phyloP scores from a whole-genome alignment of 2,113 vertebrate species.

The Morone saxatilis region DNA sequence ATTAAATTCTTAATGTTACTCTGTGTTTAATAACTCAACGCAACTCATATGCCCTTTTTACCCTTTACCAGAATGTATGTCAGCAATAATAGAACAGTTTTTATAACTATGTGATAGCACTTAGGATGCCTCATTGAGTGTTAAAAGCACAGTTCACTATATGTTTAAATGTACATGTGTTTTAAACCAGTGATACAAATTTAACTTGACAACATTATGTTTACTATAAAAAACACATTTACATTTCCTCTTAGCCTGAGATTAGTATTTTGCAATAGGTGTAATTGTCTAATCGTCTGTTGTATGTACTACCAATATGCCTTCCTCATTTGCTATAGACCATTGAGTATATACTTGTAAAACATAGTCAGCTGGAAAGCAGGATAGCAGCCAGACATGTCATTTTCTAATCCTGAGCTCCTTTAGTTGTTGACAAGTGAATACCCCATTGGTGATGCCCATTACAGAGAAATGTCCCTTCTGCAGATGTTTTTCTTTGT shows the following conservation, averaged over 20 bases:
- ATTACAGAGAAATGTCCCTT: slow-evolving; percentile 31
- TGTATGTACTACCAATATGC: neutral
- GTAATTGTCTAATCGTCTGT: neutral
- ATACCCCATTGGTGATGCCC: slow-evolving; percentile 20
- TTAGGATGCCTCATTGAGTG: neutral
- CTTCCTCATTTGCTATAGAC: neutral
- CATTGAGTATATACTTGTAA: slow-evolving; percentile 9
- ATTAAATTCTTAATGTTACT: neutral
- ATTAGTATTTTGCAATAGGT: neutral
- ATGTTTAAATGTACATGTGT: neutral
- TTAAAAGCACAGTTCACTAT: neutral
- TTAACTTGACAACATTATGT: neutral
- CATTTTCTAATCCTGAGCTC: slow-evolving; percentile 29
- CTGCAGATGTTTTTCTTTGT: slow-evolving; percentile 21
- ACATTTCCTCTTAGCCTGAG: neutral
- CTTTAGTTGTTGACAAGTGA: slow-evolving; percentile 34
- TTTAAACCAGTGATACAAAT: slow-evolving; percentile 2
- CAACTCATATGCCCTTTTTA: neutral
- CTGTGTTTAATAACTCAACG: slow-evolving; percentile 9
- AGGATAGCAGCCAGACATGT: slow-evolving; percentile 28
- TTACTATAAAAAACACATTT: neutral
- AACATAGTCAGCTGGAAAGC: slow-evolving; percentile 22
- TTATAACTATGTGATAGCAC: neutral
- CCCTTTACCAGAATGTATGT: neutral
- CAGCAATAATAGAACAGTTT: neutral